phyloP scores from a whole-genome alignment of 1,140 invertebrate genomes.

The Drosophila fuyamai region DNA sequence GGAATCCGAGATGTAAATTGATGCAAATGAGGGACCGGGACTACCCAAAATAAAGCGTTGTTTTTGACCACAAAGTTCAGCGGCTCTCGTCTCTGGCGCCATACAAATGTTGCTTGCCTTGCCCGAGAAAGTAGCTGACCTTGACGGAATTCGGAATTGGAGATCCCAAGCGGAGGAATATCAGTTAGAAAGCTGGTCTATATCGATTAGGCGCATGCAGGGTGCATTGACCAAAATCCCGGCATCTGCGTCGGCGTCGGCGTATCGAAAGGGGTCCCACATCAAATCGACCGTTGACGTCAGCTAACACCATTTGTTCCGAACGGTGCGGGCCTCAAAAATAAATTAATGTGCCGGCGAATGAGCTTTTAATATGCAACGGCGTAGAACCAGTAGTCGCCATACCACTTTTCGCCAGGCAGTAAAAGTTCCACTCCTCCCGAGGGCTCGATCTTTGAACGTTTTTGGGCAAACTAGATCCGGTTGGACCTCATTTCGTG shows the following conservation, averaged over 20 bases:
- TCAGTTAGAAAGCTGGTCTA: constrained; percentile 39
- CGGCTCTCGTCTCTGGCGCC: constrained; percentile 64
- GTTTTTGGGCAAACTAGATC: constrained; percentile 64
- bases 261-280: constrained; percentile 13
- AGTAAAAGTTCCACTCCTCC: constrained; percentile 40
- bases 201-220: constrained; percentile 5
- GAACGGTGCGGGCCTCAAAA: constrained; percentile 19
- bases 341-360: constrained; percentile 47
- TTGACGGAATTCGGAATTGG: constrained; percentile 48
- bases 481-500: constrained; percentile 64
- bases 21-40: constrained; percentile 64
- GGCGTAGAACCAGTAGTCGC: constrained; percentile 76
- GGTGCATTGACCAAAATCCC: constrained; percentile 65
- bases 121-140: constrained; percentile 74
- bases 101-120: constrained; percentile 75
- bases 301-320: constrained; percentile 45
- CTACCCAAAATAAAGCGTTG: constrained; percentile 51
- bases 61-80: constrained; percentile 67
- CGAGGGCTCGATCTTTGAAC: constrained; percentile 19
- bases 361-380: constrained; percentile 58
- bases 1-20: constrained; percentile 55
- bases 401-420: constrained; percentile 39
- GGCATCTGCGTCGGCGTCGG: neutral
- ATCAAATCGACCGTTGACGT: constrained; percentile 50
- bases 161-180: constrained; percentile 24